Evolutionary conservation across 2,888 invertebrate genomes (phyloP).

Genomic region (Gastracanthus pulcherrimus): DNA sequence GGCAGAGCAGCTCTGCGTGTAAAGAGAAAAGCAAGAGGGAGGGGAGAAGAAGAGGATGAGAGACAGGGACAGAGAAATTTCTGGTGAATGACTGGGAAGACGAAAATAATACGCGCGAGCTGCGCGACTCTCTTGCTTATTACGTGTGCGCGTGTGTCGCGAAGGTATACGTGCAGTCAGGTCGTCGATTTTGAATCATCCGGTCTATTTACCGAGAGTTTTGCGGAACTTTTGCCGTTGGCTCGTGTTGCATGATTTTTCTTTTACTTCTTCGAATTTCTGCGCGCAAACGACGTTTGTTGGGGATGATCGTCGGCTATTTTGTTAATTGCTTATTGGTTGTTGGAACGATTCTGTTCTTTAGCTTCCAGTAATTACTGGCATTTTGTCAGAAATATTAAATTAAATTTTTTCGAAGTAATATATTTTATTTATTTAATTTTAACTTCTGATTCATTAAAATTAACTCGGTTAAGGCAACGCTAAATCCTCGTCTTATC

Average conservation of each 20-base stretch:
- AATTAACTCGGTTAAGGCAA: no score
- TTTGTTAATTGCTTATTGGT: no score
- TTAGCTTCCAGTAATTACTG: no score
- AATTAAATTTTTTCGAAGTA: no score
- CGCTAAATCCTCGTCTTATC: no score
- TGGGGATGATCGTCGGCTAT: no score
- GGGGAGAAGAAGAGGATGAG: neutral
- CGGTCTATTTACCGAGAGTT: neutral
- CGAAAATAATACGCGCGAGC: slow-evolving; percentile 28
- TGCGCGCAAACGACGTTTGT: neutral
- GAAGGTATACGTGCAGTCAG: no score
- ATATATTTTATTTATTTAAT: no score
- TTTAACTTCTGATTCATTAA: no score
- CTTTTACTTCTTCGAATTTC: neutral
- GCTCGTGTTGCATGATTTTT: neutral
- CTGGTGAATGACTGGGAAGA: slow-evolving; percentile 39
- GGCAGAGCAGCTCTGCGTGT: neutral
- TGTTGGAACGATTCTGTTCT: no score
- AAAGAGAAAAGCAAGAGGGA: neutral
- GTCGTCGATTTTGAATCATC: slow-evolving; percentile 10
- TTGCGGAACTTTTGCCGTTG: neutral
- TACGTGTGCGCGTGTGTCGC: neutral
- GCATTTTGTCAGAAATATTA: no score
- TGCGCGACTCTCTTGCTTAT: neutral
- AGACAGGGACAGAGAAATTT: slow-evolving; percentile 18